These are phyloP conservation scores for Gonocerus acuteangulatus DNA, from an alignment of 2,888 invertebrate species.

Conservation along the genomic window DNA sequence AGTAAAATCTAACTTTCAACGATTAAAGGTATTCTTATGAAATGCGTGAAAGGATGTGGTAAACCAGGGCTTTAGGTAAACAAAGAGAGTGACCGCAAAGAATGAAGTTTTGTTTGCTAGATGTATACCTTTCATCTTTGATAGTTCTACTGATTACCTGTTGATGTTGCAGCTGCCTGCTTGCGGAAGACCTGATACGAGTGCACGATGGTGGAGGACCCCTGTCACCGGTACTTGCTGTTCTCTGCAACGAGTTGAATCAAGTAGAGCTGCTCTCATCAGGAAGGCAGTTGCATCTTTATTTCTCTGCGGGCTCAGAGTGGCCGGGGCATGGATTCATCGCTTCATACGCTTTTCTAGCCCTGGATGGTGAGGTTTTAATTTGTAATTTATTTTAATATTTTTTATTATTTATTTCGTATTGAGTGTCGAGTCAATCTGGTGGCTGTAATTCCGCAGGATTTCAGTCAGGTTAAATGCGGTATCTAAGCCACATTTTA, in stretches of 20 bases:
- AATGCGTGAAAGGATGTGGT: too few relatives aligned
- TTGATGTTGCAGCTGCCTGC: constrained; percentile 67
- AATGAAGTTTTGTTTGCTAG: too few relatives aligned
- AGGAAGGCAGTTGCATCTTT: constrained; percentile 71
- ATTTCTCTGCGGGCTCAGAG: constrained; percentile 77
- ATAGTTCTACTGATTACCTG: too few relatives aligned
- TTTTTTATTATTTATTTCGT: neutral
- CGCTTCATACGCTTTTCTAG: constrained; percentile 61
- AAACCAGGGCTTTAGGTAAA: too few relatives aligned
- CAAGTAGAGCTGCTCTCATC: constrained; percentile 74
- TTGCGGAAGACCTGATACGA: constrained; percentile 74
- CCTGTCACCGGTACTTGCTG: constrained; percentile 65
- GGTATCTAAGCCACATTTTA: too few relatives aligned
- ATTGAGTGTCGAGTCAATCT: too few relatives aligned
- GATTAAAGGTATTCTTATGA: too few relatives aligned
- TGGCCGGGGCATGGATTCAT: constrained; percentile 72
- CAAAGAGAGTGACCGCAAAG: too few relatives aligned
- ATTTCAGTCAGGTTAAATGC: too few relatives aligned
- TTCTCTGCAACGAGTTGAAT: constrained; percentile 72
- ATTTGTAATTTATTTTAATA: neutral
- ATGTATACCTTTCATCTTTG: too few relatives aligned
- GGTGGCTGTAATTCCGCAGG: too few relatives aligned
- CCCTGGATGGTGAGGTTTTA: constrained; percentile 13
- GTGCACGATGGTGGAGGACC: constrained; percentile 74
- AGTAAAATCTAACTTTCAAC: too few relatives aligned